phyloP scores from a whole-genome alignment of 2,113 vertebrate genomes.

The Peromyscus leucopus region DNA sequence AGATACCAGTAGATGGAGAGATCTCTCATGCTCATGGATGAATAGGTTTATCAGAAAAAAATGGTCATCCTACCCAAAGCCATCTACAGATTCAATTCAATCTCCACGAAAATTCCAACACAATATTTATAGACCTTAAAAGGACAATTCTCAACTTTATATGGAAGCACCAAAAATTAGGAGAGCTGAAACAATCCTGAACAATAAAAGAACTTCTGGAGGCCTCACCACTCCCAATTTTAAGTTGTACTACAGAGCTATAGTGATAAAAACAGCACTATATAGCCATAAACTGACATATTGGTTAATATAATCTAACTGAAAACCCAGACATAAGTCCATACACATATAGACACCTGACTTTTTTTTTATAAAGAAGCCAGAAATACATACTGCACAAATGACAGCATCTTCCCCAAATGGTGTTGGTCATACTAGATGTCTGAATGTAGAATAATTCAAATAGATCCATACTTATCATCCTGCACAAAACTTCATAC shows the following conservation, averaged over 20 bases:
- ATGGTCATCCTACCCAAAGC: neutral
- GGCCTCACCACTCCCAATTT: neutral
- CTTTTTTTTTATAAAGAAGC: neutral
- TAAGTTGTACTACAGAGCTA: neutral
- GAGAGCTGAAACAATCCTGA: neutral
- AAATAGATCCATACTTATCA: neutral
- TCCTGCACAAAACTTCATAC: neutral
- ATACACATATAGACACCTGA: neutral
- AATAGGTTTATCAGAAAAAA: neutral
- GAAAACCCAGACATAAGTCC: neutral
- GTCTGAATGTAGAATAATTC: neutral
- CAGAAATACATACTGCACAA: neutral
- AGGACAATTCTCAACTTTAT: neutral
- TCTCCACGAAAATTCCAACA: neutral
- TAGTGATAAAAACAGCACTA: neutral
- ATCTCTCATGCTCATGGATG: neutral
- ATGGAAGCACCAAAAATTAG: neutral
- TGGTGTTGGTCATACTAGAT: neutral
- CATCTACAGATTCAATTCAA: neutral
- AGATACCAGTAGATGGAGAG: neutral
- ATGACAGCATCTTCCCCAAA: neutral
- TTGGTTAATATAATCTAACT: neutral
- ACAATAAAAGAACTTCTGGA: neutral
- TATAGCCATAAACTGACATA: neutral
- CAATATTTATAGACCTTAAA: neutral